Conservation (phyloP, 2,888 invertebrate species). For the Agrilus biguttatus region DNA sequence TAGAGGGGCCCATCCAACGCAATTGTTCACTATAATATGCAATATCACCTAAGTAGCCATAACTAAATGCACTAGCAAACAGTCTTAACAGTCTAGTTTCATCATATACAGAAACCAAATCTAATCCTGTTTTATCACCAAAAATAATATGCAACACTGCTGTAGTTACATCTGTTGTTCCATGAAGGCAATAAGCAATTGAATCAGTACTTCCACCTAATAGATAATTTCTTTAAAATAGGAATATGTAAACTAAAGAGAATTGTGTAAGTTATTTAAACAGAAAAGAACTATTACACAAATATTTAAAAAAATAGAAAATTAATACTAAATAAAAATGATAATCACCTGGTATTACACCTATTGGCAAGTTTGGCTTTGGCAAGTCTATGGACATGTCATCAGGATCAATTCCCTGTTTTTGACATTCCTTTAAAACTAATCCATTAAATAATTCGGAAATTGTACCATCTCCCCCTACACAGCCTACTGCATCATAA, state of each 20-base stretch:
- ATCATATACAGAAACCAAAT: slow-evolving; percentile 60
- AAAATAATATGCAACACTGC: slow-evolving; percentile 71
- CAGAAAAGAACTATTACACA: too few species aligned
- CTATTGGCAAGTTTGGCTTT: slow-evolving; percentile 39
- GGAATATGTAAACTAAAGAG: too few species aligned
- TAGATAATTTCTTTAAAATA: slow-evolving; percentile 16
- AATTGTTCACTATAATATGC: slow-evolving; percentile 64
- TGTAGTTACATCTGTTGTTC: slow-evolving; percentile 64
- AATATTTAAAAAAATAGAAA: too few species aligned
- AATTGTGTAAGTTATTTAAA: too few species aligned
- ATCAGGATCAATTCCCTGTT: slow-evolving; percentile 38
- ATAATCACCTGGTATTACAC: slow-evolving; percentile 38
- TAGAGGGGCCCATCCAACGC: slow-evolving; percentile 73
- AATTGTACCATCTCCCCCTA: slow-evolving; percentile 80
- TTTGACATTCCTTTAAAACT: slow-evolving; percentile 39
- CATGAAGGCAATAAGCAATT: slow-evolving; percentile 63
- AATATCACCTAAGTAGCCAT: slow-evolving; percentile 76
- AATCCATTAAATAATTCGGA: slow-evolving; percentile 68
- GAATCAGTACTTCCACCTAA: slow-evolving; percentile 60
- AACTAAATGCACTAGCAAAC: slow-evolving; percentile 65
- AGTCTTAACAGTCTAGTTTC: slow-evolving; percentile 44
- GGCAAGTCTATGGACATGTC: slow-evolving; percentile 36
- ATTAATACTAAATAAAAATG: background rate
- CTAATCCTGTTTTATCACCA: slow-evolving; percentile 58
- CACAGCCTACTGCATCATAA: slow-evolving; percentile 58